Base-by-base conservation (phyloP, 1,140 invertebrate species). In the Aphidius gifuensis region DNA sequence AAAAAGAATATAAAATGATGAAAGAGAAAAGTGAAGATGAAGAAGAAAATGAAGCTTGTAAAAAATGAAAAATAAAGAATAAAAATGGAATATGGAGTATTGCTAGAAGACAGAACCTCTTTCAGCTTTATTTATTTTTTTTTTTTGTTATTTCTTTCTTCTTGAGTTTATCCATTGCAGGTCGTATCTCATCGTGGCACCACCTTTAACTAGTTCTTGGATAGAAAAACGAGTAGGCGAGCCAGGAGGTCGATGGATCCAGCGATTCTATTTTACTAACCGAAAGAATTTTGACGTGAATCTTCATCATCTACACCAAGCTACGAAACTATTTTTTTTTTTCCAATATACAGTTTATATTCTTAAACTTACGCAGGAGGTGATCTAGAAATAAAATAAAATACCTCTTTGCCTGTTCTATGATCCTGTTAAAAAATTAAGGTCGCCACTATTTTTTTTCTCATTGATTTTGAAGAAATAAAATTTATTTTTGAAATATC, bases 201-300 rank as follows among this genome's bases (percentile, higher is more conserved):
- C 54, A 62, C 55, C 61, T 54, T 62, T 62, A 62, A 62, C 61
- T 58, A 58, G 61, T 62, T 56, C 23, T 56, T 11, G 38, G 16
- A 42, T 49, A 32, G 45, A 58, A 58, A 60, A 53, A 7, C 55
- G 53, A 66, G 58, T n/a, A 66, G 61, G 40, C 56, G 60, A 65
- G 60, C 64, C 60, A 66, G 61, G 40, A 60, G 51, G 58, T 66
- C 64, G 64, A 56, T 60, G 49, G 64, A 61, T 61, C 54, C 57
- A 40, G 3, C 53, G 11, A 42, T 42, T 53, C 47, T 56, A 6
- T 54, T n/a, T 59, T 7, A 7, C n/a, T 16, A 16, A 47, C 44
- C 11, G 21, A 9, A 40, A 48, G 16, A 48, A 58, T 58, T 58
- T 58, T 58, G 45, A 49, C 57, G 32, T 38, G 16, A 47, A 58